Evolutionary conservation across 2,113 vertebrate genomes (phyloP).

Genomic region (Thermophis baileyi): DNA sequence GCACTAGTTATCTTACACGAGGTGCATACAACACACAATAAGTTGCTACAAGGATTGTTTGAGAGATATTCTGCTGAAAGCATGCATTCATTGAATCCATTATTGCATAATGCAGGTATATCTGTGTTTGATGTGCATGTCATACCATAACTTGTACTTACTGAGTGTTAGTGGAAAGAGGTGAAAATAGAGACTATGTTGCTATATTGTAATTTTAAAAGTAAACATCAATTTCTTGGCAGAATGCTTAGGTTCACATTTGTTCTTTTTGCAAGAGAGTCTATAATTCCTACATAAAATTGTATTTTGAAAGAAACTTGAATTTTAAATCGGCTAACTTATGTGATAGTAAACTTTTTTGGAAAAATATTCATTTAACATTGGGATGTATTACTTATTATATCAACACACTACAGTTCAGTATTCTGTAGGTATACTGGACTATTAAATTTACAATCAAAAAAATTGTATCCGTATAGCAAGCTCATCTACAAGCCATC

Average conservation of each 20-base stretch:
- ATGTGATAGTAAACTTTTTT: not conserved
- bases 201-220: not conserved
- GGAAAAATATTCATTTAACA: not conserved
- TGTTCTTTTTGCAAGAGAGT: not conserved
- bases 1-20: slow-evolving; percentile 14
- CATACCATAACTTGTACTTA: not conserved
- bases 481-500: not conserved
- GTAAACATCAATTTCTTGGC: not conserved
- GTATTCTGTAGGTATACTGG: not conserved
- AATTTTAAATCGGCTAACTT: not conserved
- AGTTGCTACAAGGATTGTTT: not conserved
- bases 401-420: not conserved
- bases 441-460: not conserved
- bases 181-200: not conserved
- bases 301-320: not conserved
- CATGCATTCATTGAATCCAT: not conserved
- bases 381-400: not conserved
- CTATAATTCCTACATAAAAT: not conserved
- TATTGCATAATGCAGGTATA: not conserved
- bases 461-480: not conserved
- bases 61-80: not conserved
- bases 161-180: not conserved
- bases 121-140: not conserved
- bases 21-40: not conserved
- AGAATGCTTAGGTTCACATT: not conserved